These are phyloP conservation scores for Procambarus virginalis DNA, from an alignment of 1,140 invertebrate species.

Conservation along the genomic window DNA sequence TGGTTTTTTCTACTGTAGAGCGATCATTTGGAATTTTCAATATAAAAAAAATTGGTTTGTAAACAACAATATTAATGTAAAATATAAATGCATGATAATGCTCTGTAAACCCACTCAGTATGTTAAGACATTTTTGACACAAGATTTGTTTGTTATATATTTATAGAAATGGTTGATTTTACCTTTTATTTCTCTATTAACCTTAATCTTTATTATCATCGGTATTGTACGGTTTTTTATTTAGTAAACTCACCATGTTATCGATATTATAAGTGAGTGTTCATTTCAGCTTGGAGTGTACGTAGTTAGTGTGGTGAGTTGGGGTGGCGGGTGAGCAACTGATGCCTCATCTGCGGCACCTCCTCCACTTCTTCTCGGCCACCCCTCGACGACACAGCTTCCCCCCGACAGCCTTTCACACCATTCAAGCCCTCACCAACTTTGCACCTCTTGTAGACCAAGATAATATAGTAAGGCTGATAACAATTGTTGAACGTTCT, in stretches of 20 bases:
- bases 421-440: constrained; percentile 79
- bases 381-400: constrained; percentile 77
- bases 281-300: constrained; percentile 80
- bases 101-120: no score
- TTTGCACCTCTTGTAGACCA: constrained; percentile 78
- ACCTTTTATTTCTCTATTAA: no score
- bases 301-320: constrained; percentile 80
- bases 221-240: no score
- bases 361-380: constrained; percentile 77
- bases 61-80: no score
- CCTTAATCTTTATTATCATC: no score
- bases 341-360: constrained; percentile 76
- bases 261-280: constrained; percentile 52
- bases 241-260: background rate
- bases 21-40: no score
- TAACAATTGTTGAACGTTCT: background rate
- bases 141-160: no score
- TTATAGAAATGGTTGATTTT: no score
- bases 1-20: no score
- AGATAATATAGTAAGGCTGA: constrained; percentile 77
- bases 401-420: constrained; percentile 78
- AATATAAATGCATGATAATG: no score
- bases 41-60: no score
- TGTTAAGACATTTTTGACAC: no score
- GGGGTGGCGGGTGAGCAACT: constrained; percentile 79